Conservation (phyloP, 2,797 vertebrate genomes). For the Paratrypauchen microcephalus region DNA sequence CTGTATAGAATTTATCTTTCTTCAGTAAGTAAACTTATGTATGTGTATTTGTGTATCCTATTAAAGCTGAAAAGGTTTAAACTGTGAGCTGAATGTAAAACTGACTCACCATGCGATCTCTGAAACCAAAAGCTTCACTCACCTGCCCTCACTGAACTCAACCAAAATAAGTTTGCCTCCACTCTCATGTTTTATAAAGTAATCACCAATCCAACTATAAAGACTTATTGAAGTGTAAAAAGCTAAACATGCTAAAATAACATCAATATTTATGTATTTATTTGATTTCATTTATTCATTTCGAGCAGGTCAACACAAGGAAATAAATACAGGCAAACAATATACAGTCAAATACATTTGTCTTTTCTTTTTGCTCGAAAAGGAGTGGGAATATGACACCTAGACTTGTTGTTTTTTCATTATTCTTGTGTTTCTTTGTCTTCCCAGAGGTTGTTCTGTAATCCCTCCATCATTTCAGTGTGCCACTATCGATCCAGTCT, state of each 20-base stretch:
- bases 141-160: conserved; percentile 13
- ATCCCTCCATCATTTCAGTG: conserved; percentile 21
- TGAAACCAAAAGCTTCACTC: conserved; percentile 11
- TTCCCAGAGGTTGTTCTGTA: conserved; percentile 22
- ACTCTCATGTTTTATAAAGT: not conserved
- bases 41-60: conserved; percentile 18
- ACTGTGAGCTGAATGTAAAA: not conserved
- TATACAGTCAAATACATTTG: no score
- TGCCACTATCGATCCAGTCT: conserved; percentile 1
- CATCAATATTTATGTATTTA: no score
- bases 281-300: no score
- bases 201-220: not conserved
- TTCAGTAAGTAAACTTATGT: not conserved
- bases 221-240: no score
- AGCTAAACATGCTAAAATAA: no score
- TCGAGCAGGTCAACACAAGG: no score
- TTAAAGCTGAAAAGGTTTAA: conserved; percentile 20
- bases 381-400: no score
- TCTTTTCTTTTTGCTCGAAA: no score
- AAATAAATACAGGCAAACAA: no score
- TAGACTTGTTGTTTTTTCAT: not conserved
- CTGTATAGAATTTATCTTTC: not conserved
- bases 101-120: conserved; percentile 7
- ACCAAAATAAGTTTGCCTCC: not conserved
- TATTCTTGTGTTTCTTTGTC: conserved; percentile 19